Evolutionary conservation across 2,113 vertebrate genomes (phyloP).

Genomic region (Pomatostomus ruficeps): DNA sequence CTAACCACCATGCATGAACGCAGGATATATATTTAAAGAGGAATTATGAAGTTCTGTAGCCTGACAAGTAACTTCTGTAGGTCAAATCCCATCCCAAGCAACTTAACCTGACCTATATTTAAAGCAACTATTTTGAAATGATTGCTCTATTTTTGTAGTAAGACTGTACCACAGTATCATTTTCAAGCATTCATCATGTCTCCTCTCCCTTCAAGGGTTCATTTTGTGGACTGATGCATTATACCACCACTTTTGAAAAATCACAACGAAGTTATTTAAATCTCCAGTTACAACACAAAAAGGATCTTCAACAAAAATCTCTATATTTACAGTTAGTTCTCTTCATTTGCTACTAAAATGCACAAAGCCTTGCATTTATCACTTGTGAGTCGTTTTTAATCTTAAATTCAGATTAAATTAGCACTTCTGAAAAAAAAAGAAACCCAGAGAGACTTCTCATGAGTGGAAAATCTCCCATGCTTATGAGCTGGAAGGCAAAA

Average conservation of each 20-base stretch:
- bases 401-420: constrained; percentile 28
- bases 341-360: not conserved
- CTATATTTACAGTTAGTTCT: not conserved
- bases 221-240: not conserved
- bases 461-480: not conserved
- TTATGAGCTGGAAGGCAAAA: not conserved
- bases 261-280: not conserved
- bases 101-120: not conserved
- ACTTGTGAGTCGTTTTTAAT: not conserved
- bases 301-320: not conserved
- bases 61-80: not conserved
- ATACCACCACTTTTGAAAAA: not conserved
- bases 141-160: not conserved
- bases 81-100: not conserved
- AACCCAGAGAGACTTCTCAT: not conserved
- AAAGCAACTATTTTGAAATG: not conserved
- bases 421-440: not conserved
- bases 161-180: not conserved
- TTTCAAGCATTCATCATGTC: not conserved
- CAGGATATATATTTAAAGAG: not conserved
- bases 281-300: not conserved
- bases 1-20: not conserved
- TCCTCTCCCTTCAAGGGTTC: not conserved
- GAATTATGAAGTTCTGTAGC: not conserved
- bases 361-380: not conserved